A percentile compares a stretch with the other conserved stretches of the same genome.
phyloP scores from a whole-genome alignment of 2,113 vertebrate species.

The Xenopus laevis region DNA sequence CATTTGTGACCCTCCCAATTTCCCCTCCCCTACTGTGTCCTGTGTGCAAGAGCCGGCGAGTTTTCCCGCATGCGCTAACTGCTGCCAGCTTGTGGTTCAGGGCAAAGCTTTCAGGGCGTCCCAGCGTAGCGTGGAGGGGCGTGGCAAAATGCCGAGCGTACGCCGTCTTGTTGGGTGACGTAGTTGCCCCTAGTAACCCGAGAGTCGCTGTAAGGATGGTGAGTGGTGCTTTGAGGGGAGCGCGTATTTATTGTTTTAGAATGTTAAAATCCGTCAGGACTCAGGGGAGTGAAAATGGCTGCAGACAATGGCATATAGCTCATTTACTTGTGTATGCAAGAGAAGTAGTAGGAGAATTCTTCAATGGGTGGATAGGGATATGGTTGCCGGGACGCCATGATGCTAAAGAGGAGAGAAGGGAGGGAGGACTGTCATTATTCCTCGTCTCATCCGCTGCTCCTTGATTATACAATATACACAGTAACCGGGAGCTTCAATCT shows the following conservation, averaged over 20 bases:
- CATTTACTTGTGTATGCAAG: too few relatives aligned
- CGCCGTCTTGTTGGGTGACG: constrained; percentile 55
- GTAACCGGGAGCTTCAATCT: too few relatives aligned
- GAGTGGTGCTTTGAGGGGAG: constrained; percentile 48
- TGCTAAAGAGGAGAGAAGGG: constrained; percentile 40
- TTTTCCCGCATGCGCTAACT: neutral
- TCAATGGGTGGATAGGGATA: neutral
- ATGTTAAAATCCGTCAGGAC: neutral
- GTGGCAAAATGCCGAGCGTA: constrained; percentile 45
- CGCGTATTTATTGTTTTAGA: too few relatives aligned
- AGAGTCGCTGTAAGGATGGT: constrained; percentile 70
- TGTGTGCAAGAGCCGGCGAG: neutral
- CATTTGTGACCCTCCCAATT: neutral
- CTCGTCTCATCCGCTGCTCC: too few relatives aligned
- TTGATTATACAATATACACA: too few relatives aligned
- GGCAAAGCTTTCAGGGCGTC: neutral
- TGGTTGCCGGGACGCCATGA: constrained; percentile 34
- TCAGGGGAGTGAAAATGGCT: neutral
- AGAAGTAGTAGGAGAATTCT: too few relatives aligned
- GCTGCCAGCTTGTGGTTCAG: too few relatives aligned
- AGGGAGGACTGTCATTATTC: neutral
- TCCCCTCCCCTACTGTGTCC: neutral
- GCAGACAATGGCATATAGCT: too few relatives aligned
- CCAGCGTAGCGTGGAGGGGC: neutral
- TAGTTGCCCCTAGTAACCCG: constrained; percentile 77